Base-by-base conservation (phyloP, 2,113 vertebrate genomes). In the Microtus pennsylvanicus region DNA sequence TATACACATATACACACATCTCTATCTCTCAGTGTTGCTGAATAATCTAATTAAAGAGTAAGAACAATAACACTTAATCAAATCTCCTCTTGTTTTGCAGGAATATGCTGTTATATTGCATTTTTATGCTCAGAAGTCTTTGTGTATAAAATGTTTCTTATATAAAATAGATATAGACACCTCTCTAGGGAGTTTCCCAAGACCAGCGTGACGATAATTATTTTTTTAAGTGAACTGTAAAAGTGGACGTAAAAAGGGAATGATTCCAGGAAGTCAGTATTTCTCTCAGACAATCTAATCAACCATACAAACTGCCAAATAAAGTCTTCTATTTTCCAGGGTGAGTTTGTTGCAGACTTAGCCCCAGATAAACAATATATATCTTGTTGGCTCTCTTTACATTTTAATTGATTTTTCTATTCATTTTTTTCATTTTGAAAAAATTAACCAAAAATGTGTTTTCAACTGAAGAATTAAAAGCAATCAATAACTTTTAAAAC, bases 91-190 rank as follows among this genome's bases (percentile, higher is more conserved):
- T 74, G 69, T 83, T 95, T 89, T 94, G 80, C 2, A 80, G 87
- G 26, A 90, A 78, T 28, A 69, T 80, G 19, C n/a, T 65, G 11
- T 75, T 67, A 55, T 52, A 35, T 58, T 78, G 28, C n/a, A 88
- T 89, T 96, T 95, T 96, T 90, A 92, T 74, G 80, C 38, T 88
- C 17, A 42, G 74, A n/a, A 11, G 75, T 22, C 76, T 90, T 92
- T 12, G 35, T 42, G 17, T 63, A 24, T 38, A 45, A 47, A 83
- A 3, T 26, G 67, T 74, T 85, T 74, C 4, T 88, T 74, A 70
- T 65, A 7, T 19, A 70, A 26, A 58, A 47, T 61, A 70, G 26
- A 30, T 88, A 35, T 38, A 69, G n/a, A 82, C 35, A 52, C 50
- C 52, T 89, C 82, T 38, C n/a, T 50, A 70, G n/a, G 85, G 65